A percentile compares a stretch with the other conserved stretches of the same genome.
Evolutionary conservation across 2,113 vertebrate species (phyloP).

Genomic region (Egretta garzetta): DNA sequence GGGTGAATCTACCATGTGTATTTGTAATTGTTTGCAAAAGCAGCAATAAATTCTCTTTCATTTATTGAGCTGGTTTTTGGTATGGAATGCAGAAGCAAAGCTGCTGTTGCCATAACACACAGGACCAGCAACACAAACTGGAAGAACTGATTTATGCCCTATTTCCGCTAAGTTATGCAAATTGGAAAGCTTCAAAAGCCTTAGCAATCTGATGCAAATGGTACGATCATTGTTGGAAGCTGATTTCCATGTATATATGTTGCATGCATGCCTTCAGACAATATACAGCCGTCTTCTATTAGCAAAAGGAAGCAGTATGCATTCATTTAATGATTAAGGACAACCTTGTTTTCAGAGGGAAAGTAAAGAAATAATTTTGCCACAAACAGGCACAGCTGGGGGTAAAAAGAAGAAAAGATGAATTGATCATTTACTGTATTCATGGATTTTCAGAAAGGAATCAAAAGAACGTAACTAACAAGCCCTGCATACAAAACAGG

Average conservation of each 20-base stretch:
- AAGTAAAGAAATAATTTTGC: not conserved
- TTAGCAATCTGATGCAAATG: not conserved
- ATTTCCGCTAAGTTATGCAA: constrained; percentile 4
- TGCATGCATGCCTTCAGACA: not conserved
- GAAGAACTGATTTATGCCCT: not conserved
- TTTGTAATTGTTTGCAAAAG: constrained; percentile 5
- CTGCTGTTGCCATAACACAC: not conserved
- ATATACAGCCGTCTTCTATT: not conserved
- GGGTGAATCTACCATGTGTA: not conserved
- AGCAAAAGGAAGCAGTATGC: not conserved
- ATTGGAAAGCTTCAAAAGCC: constrained; percentile 16
- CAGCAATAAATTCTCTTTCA: not conserved
- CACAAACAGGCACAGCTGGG: not conserved
- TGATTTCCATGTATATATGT: not conserved
- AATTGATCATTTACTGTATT: not conserved
- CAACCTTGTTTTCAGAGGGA: not conserved
- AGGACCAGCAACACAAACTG: not conserved
- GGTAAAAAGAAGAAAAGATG: not conserved
- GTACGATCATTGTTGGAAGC: not conserved
- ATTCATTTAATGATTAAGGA: not conserved
- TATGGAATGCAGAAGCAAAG: not conserved
- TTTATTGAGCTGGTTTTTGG: not conserved
- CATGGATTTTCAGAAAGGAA: not conserved
- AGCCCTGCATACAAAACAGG: not conserved
- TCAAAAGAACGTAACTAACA: not conserved